Conservation (phyloP, 37 sponge, comb jelly and placozoan species). For the Lycopodina hypogea region DNA sequence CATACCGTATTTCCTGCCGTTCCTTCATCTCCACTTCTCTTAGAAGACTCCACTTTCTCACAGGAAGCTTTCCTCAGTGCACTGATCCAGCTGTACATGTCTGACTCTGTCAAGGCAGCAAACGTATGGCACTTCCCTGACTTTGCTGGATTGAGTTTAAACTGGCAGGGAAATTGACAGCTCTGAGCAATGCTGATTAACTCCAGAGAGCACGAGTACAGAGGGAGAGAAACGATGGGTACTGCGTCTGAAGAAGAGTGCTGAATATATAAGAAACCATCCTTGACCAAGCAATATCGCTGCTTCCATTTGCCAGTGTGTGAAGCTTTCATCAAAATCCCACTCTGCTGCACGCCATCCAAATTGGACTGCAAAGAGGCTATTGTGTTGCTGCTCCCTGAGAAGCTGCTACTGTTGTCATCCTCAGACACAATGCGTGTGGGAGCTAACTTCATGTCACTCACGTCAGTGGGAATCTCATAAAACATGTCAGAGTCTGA, state of each 20-base stretch:
- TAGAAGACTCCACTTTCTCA: neutral
- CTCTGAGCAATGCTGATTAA: constrained; percentile 9
- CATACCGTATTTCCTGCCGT: too few species aligned
- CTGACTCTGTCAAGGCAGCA: constrained; percentile 30
- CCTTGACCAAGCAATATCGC: constrained; percentile 47
- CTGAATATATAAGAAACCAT: constrained; percentile 26
- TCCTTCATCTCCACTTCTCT: neutral
- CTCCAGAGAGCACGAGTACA: constrained; percentile 40
- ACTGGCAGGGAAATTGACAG: constrained; percentile 5
- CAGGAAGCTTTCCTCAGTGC: constrained; percentile 26
- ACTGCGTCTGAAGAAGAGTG: constrained; percentile 27
- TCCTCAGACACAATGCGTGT: neutral
- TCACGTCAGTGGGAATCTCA: constrained; percentile 1
- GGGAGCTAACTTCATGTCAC: neutral
- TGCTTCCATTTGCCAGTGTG: constrained; percentile 60
- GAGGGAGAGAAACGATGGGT: constrained; percentile 33
- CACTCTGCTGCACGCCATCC: constrained; percentile 13
- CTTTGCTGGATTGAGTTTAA: constrained; percentile 13
- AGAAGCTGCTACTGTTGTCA: neutral
- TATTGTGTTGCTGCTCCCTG: neutral
- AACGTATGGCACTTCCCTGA: constrained; percentile 46
- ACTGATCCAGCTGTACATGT: constrained; percentile 49
- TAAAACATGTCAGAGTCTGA: constrained; percentile 24
- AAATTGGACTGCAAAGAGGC: neutral
- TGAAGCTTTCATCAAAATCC: constrained; percentile 45